Evolutionary conservation across 2,113 vertebrate species (phyloP), one percentile per base, ranked within the genome.

Genomic region (Pollachius pollachius): DNA sequence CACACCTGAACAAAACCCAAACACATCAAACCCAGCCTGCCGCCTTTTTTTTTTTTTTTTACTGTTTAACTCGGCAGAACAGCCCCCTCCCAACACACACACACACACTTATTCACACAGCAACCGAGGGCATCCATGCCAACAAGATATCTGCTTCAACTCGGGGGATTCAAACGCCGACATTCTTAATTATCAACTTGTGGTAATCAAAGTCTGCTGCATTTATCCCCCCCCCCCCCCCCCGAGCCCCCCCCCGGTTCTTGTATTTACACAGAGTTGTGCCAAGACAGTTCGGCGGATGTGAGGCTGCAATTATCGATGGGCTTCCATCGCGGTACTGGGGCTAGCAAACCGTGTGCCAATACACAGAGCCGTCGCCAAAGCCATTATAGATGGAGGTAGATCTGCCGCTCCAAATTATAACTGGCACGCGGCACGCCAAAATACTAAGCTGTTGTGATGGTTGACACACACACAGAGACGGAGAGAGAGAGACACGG

Each of bases 191-290:
- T 88, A 89, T 89, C 82, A 86, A 84, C 81, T 87, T 81, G 84
- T 88, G 88, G 83, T 88, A 90, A 89, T 89, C 88, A 90, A 89
- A 90, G 87, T 82, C 81, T 79, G 77, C 81, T 76, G 87, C 83
- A 80, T 87, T 73, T 69, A 85, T 84, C 86, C 84, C 84, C 79
- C 87, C 87, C 82, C 76, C 74, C 77, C 88, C 87, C 81, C 41
- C 41, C 37, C 37, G n/a, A n/a, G 3, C 37, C 11, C 41, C 12
- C 41, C 12, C 41, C 41, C 9, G 41, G 41, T 48, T 48, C 85
- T 89, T 86, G 83, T 89, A 88, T 89, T 89, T 87, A 89, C 81
- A 78, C 82, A 60, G 74, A 80, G 71, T 76, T 81, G 85, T 88
- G 88, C 88, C 89, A 89, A 90, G 85, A 83, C 84, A 68, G 82